A percentile compares a stretch with the other conserved stretches of the same genome.
phyloP scores from a whole-genome alignment of 2,113 vertebrate species.

The Gasterosteus aculeatus region DNA sequence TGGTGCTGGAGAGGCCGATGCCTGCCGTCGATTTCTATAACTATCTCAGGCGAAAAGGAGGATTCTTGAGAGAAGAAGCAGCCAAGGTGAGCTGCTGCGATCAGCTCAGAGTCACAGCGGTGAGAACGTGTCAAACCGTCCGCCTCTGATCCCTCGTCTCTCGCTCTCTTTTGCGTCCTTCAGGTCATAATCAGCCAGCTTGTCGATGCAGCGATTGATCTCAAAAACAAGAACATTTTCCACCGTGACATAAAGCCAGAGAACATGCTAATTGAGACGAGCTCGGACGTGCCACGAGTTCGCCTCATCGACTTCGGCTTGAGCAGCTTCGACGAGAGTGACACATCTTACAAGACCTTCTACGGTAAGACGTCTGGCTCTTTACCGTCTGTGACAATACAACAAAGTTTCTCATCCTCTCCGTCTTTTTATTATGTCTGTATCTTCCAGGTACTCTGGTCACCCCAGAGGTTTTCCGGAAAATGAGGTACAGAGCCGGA shows the following conservation, averaged over 20 bases:
- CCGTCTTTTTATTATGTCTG: not conserved
- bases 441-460: not conserved
- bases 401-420: not conserved
- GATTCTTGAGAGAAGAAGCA: not conserved
- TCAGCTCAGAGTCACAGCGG: too few species aligned
- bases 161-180: too few species aligned
- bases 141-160: too few species aligned
- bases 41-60: not conserved
- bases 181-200: too few species aligned
- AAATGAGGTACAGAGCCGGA: too few species aligned
- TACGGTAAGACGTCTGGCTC: not conserved
- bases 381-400: not conserved
- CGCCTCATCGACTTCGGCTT: constrained; percentile 25
- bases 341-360: not conserved
- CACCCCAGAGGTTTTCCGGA: constrained; percentile 19
- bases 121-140: too few species aligned
- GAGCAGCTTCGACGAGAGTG: not conserved
- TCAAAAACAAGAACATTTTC: too few species aligned
- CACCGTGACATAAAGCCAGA: too few species aligned
- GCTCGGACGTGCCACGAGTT: not conserved
- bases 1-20: constrained; percentile 27
- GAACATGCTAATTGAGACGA: too few species aligned
- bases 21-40: not conserved
- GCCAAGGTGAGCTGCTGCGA: too few species aligned
- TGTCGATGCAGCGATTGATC: too few species aligned